Evolutionary conservation across 1,140 invertebrate species (phyloP).

Genomic region (Procambarus virginalis): DNA sequence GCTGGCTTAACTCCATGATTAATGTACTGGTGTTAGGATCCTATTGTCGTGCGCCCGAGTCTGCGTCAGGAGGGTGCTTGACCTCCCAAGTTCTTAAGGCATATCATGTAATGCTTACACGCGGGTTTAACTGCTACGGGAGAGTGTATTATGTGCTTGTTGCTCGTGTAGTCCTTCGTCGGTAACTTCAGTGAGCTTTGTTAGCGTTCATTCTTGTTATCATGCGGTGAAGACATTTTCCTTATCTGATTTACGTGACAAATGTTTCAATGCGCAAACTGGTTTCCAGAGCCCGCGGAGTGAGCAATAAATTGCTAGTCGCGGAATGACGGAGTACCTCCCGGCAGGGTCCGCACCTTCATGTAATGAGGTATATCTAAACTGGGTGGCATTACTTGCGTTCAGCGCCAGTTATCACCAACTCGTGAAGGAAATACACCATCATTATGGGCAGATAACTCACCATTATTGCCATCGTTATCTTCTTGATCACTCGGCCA

Average conservation of each 20-base stretch:
- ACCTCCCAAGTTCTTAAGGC: background rate
- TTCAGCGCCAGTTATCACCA: constrained; percentile 19
- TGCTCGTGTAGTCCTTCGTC: no score
- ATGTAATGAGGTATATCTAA: background rate
- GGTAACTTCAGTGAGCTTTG: no score
- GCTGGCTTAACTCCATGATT: constrained; percentile 32
- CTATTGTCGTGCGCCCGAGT: constrained; percentile 36
- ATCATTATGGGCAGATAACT: constrained; percentile 16
- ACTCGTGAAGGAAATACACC: constrained; percentile 24
- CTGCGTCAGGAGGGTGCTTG: constrained; percentile 26
- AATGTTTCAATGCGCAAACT: no score
- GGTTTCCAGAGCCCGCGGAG: no score
- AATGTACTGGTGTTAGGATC: constrained; percentile 15
- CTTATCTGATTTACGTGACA: no score
- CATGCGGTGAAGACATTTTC: no score
- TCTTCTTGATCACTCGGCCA: constrained; percentile 8
- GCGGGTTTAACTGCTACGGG: background rate
- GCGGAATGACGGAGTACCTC: no score
- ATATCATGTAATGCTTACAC: background rate
- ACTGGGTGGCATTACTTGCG: background rate
- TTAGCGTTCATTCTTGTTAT: no score
- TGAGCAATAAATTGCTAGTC: no score
- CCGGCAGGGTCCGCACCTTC: background rate
- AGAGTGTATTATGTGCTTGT: no score
- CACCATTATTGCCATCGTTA: constrained; percentile 42